Percentiles rank a stretch among this genome's conserved stretches.
These are phyloP conservation scores for Hepsetus odoe DNA, from an alignment of 2,113 vertebrate genomes.

Conservation along the genomic window DNA sequence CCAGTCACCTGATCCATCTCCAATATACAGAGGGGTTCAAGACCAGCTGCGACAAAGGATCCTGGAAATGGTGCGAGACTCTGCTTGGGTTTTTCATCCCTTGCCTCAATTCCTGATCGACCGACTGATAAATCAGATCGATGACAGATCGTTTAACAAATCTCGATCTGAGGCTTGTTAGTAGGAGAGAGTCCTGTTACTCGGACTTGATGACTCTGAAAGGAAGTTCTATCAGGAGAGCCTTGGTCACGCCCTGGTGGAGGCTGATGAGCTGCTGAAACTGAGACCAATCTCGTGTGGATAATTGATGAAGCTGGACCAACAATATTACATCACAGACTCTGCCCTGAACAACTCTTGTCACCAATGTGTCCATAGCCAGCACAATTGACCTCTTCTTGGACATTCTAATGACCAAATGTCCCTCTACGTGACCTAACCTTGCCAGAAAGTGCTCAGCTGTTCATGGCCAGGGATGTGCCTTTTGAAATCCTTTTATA, in stretches of 20 bases:
- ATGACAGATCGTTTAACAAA: slow-evolving; percentile 1
- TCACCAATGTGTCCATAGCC: background rate
- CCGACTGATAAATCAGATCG: slow-evolving; percentile 15
- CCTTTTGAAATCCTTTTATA: too few relatives aligned
- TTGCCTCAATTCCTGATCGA: background rate
- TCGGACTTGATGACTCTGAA: background rate
- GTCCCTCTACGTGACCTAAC: background rate
- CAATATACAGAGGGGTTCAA: background rate
- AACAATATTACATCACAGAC: slow-evolving; percentile 10
- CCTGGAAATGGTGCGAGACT: background rate
- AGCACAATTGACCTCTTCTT: background rate
- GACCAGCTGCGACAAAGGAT: background rate
- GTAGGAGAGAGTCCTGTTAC: slow-evolving; percentile 12
- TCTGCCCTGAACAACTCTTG: background rate
- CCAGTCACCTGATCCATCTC: background rate
- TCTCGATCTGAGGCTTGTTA: slow-evolving; percentile 28
- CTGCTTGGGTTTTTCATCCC: background rate
- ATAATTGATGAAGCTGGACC: slow-evolving; percentile 49
- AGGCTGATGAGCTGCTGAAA: slow-evolving; percentile 27
- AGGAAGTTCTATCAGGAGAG: background rate
- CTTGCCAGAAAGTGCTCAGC: background rate
- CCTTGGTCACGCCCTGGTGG: slow-evolving; percentile 21
- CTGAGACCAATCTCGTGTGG: slow-evolving; percentile 27
- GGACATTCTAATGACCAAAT: background rate
- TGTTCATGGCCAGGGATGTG: background rate